A percentile compares a stretch with the other conserved stretches of the same genome.
These are phyloP conservation scores for Crypturellus tataupa DNA, from an alignment of 2,797 vertebrate species.

Conservation along the genomic window DNA sequence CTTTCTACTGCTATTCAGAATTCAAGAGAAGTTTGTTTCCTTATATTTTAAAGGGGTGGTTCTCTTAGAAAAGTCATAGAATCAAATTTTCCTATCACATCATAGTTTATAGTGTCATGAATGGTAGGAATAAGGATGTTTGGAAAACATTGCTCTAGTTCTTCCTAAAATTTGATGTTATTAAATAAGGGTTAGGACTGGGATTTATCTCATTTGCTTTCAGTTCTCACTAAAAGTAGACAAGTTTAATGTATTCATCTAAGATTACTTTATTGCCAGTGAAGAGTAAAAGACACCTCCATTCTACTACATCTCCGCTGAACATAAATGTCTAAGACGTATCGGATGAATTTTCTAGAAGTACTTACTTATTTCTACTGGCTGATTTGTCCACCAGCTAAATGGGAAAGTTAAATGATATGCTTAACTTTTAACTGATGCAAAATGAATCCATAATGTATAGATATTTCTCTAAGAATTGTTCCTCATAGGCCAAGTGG, in stretches of 20 bases:
- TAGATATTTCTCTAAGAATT: neutral
- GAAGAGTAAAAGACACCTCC: neutral
- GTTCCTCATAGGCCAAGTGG: neutral
- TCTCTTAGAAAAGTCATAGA: neutral
- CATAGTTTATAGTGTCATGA: neutral
- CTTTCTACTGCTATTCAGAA: neutral
- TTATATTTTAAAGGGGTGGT: neutral
- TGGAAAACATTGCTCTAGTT: neutral
- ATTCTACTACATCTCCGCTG: neutral
- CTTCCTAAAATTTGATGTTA: neutral
- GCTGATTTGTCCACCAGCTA: neutral
- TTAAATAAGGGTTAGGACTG: neutral
- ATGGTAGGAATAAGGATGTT: neutral
- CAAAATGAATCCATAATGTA: neutral
- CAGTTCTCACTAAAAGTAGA: neutral
- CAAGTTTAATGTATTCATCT: neutral
- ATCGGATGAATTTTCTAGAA: neutral
- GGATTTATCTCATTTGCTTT: neutral
- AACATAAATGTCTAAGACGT: neutral
- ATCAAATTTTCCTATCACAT: neutral
- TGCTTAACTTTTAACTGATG: neutral
- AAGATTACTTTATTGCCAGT: neutral
- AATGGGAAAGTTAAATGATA: neutral
- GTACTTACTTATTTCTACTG: neutral
- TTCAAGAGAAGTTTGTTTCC: accelerated